Base-by-base conservation (phyloP, 2,113 vertebrate species). In the Equus quagga region DNA sequence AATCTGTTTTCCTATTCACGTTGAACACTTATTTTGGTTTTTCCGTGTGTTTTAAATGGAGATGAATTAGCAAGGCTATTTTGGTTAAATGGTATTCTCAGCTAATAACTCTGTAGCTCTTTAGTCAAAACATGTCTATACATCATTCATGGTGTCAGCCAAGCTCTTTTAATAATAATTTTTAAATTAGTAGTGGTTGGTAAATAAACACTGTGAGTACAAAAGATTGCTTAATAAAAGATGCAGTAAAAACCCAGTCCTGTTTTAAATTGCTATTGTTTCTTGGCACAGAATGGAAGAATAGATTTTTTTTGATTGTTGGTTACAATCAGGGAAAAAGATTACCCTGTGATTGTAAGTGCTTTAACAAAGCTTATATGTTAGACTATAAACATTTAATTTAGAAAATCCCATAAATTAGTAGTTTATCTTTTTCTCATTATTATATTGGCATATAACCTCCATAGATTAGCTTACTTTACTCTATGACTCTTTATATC, bases 171-270 rank as follows among this genome's bases (percentile, higher is more conserved):
- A 91, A 93, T 94, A 92, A 93, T 87, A 80, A 88, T 83, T 97
- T 95, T 92, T 76, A 97, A 97, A 91, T 97, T 51, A 95, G 91
- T 92, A 46, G 23, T 11, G 92, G 19, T 65, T 97, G 62, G 28
- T 93, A 96, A 97, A 89, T 96, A 96, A 98, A 92, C 65, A 97
- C 18, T 33, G 85, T 62, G 33, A 80, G 8, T 91, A n/a, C 65
- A 87, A 95, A 90, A 56, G 60, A 23, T 78, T 80, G 17, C 36
- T 96, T 96, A 90, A 72, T 97, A 92, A 94, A 96, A 80, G 87
- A 70, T 80, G 75, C n/a, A 46, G 76, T 84, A 67, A 95, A 89
- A 58, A 46, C 24, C n/a, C 24, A 75, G 24, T 44, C 31, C 36
- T 65, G 4, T 89, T 93, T 94, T 65, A 96, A 70, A 88, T 79